A percentile compares a stretch with the other conserved stretches of the same genome.
Conservation (phyloP, 2,888 invertebrate species). For the Drosophila anomelani region DNA sequence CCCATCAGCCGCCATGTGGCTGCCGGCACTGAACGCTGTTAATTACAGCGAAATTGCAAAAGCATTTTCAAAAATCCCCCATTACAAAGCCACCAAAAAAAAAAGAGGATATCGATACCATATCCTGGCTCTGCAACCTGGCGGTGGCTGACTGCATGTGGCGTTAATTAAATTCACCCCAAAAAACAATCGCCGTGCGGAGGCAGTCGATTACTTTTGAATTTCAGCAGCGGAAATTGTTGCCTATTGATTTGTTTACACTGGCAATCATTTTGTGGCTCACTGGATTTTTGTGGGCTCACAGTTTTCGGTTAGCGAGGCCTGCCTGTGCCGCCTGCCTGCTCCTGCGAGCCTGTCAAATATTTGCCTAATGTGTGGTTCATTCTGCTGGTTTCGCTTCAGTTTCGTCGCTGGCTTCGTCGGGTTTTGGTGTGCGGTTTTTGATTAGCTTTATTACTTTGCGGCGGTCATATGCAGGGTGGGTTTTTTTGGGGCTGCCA, state of each 20-base stretch:
- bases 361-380: slow-evolving; percentile 77
- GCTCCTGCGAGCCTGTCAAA: slow-evolving; percentile 61
- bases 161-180: slow-evolving; percentile 65
- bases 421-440: slow-evolving; percentile 63
- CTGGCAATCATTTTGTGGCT: slow-evolving; percentile 76
- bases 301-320: slow-evolving; percentile 23
- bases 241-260: slow-evolving; percentile 70
- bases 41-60: slow-evolving; percentile 42
- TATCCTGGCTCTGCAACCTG: slow-evolving; percentile 5
- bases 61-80: slow-evolving; percentile 35
- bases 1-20: slow-evolving; percentile 31
- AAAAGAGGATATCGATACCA: slow-evolving; percentile 22
- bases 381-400: slow-evolving; percentile 57
- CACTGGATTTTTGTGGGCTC: slow-evolving; percentile 56
- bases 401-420: slow-evolving; percentile 13
- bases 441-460: slow-evolving; percentile 80
- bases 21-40: slow-evolving; percentile 29
- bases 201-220: slow-evolving; percentile 56
- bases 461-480: slow-evolving; percentile 49
- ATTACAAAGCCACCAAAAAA: not conserved
- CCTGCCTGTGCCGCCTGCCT: slow-evolving; percentile 3
- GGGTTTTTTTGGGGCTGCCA: not conserved
- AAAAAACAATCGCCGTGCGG: slow-evolving; percentile 32
- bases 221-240: slow-evolving; percentile 47
- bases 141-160: slow-evolving; percentile 26